A percentile compares a stretch with the other conserved stretches of the same genome.
These are phyloP conservation scores for Brachymystax lenok DNA, from an alignment of 2,797 vertebrate species.

Conservation along the genomic window DNA sequence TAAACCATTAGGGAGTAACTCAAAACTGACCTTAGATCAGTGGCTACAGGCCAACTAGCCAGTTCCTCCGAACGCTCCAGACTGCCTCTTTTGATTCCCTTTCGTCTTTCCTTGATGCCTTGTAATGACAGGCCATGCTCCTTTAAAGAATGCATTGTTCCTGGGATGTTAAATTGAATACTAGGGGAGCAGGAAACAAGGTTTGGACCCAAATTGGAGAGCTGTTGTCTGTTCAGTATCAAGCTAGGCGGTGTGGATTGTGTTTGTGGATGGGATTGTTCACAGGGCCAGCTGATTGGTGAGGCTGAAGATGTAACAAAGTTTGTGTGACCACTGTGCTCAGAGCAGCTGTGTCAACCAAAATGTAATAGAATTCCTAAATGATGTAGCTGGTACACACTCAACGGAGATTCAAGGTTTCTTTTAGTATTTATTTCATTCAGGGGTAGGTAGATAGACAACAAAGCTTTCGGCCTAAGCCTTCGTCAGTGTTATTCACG, in stretches of 20 bases:
- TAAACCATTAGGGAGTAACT: too few species aligned
- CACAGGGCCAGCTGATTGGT: conserved; percentile 34
- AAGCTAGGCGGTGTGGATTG: conserved; percentile 29
- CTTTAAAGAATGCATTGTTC: conserved; percentile 31
- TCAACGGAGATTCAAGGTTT: too few species aligned
- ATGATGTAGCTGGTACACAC: too few species aligned
- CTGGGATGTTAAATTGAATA: conserved; percentile 22
- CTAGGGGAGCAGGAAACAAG: conserved; percentile 22
- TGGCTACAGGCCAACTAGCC: too few species aligned
- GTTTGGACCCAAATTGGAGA: conserved; percentile 22
- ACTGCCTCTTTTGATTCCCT: neutral
- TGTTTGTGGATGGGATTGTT: neutral
- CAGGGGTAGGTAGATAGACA: too few species aligned
- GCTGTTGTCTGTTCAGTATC: conserved; percentile 44
- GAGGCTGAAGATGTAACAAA: conserved; percentile 45
- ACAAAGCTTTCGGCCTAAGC: too few species aligned
- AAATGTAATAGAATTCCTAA: too few species aligned
- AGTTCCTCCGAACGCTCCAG: neutral
- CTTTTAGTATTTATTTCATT: too few species aligned
- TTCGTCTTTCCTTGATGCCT: conserved; percentile 7
- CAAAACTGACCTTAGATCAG: too few species aligned
- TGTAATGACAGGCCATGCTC: conserved; percentile 11
- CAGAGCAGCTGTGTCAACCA: too few species aligned
- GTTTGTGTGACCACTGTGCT: too few species aligned
- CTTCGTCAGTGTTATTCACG: too few species aligned